A percentile compares a stretch with the other conserved stretches of the same genome.
Conservation (phyloP, 2,888 invertebrate genomes). For the Daptonema setosum region DNA sequence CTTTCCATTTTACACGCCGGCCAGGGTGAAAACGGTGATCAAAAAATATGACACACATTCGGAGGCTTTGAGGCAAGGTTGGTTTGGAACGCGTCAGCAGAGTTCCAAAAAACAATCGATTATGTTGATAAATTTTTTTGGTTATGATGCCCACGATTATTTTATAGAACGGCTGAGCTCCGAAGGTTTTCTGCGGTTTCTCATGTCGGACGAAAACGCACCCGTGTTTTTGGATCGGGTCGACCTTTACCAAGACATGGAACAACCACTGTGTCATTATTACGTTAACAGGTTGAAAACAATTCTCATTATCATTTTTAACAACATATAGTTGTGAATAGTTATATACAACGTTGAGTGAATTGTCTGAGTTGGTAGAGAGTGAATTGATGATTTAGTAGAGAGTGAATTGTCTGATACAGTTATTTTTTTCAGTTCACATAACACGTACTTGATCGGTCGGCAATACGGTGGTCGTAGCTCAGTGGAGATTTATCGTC, state of each 20-base stretch:
- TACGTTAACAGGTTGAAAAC: constrained; percentile 58
- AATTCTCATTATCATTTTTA: no score
- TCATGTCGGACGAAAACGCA: constrained; percentile 99
- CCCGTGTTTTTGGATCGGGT: constrained; percentile 87
- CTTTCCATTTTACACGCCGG: constrained; percentile 84
- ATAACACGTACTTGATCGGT: constrained; percentile 65
- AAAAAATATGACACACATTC: constrained; percentile 44
- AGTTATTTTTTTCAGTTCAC: constrained; percentile 38
- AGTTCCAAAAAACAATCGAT: no score
- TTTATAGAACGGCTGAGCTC: constrained; percentile 55
- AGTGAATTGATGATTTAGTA: no score
- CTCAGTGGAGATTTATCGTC: constrained; percentile 90
- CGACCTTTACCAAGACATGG: constrained; percentile 56
- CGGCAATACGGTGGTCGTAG: constrained; percentile 82
- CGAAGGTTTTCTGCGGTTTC: constrained; percentile 85
- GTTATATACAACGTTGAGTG: no score
- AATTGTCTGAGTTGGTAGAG: no score
- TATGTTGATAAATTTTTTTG: background rate
- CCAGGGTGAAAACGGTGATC: constrained; percentile 74
- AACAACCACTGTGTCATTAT: constrained; percentile 87
- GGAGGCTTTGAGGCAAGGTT: no score
- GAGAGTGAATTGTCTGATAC: no score
- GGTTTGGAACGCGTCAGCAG: no score
- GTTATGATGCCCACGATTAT: no score
- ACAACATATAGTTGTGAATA: no score